Conservation (phyloP, 2,888 invertebrate species). For the Lasioglossum calceatum region DNA sequence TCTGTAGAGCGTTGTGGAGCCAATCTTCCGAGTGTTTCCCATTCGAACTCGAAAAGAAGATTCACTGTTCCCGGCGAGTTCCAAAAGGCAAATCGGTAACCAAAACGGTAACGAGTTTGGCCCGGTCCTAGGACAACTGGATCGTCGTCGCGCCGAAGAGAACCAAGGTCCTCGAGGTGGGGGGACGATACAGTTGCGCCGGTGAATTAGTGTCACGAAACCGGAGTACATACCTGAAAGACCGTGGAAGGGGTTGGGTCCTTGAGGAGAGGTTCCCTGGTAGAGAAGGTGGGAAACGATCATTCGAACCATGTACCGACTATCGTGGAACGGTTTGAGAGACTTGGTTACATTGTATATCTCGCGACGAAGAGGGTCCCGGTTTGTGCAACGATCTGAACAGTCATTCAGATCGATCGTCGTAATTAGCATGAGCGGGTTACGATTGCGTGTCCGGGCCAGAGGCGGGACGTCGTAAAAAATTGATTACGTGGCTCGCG, state of each 20-base stretch:
- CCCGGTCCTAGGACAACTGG: constrained; percentile 73
- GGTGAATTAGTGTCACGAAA: constrained; percentile 75
- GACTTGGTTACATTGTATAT: neutral
- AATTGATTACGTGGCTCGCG: neutral
- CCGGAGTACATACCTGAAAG: constrained; percentile 67
- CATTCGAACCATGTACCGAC: neutral
- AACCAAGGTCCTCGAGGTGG: constrained; percentile 46
- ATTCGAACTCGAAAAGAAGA: neutral
- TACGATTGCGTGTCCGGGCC: neutral
- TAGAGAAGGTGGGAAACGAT: constrained; percentile 8
- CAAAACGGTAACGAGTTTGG: constrained; percentile 46
- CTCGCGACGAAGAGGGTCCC: neutral
- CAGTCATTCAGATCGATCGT: neutral
- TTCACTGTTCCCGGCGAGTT: neutral
- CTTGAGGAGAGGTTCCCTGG: constrained; percentile 47
- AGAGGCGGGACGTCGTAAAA: neutral
- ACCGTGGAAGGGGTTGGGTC: constrained; percentile 58
- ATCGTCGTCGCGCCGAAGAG: constrained; percentile 52
- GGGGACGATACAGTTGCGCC: constrained; percentile 73
- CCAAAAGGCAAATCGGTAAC: constrained; percentile 13
- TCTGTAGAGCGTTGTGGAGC: neutral
- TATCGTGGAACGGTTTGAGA: neutral
- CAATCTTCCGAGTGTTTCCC: too few species aligned
- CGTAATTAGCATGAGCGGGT: constrained; percentile 28
- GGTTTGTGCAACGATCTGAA: neutral